Percentiles rank a stretch among this genome's conserved stretches.
These are phyloP conservation scores for Armadillidium nasatum DNA, from an alignment of 1,140 invertebrate species.

Conservation along the genomic window DNA sequence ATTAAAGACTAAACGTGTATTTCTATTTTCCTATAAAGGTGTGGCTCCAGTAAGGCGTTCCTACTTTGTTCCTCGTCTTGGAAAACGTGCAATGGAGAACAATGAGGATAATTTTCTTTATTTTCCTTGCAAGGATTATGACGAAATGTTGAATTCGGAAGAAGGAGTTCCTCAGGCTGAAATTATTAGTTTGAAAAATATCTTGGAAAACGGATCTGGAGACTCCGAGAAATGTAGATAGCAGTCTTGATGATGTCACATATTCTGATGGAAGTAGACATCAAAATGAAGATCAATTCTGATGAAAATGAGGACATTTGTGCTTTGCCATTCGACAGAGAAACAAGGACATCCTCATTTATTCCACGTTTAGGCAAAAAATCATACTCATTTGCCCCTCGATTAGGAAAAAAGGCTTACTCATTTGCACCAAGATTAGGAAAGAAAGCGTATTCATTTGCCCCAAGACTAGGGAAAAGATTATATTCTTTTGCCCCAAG, in stretches of 20 bases:
- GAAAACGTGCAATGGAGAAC: not conserved
- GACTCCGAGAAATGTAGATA: not conserved
- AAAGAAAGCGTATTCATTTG: slow-evolving; percentile 17
- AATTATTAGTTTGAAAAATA: not conserved
- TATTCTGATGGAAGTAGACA: not conserved
- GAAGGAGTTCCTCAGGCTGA: not conserved
- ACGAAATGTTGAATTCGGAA: not conserved
- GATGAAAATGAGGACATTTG: not conserved
- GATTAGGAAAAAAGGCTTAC: slow-evolving; percentile 4
- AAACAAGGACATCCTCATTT: slow-evolving; percentile 10
- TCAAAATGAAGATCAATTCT: not conserved
- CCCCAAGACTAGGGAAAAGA: slow-evolving; percentile 14
- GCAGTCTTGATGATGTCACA: not conserved
- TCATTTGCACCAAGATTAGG: slow-evolving; percentile 12
- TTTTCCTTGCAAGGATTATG: not conserved
- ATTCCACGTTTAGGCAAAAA: slow-evolving; percentile 17
- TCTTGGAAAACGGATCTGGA: too few species aligned
- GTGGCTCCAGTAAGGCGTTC: not conserved
- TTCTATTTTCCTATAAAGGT: too few species aligned
- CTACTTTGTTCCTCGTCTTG: not conserved
- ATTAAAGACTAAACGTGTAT: too few species aligned
- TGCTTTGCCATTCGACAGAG: not conserved
- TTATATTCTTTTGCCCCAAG: too few species aligned
- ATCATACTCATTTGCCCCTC: slow-evolving; percentile 5
- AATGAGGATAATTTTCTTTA: too few species aligned